Evolutionary conservation across 2,888 invertebrate species (phyloP), one percentile per base, ranked within the genome.

Genomic region (Vandiemenella viatica): DNA sequence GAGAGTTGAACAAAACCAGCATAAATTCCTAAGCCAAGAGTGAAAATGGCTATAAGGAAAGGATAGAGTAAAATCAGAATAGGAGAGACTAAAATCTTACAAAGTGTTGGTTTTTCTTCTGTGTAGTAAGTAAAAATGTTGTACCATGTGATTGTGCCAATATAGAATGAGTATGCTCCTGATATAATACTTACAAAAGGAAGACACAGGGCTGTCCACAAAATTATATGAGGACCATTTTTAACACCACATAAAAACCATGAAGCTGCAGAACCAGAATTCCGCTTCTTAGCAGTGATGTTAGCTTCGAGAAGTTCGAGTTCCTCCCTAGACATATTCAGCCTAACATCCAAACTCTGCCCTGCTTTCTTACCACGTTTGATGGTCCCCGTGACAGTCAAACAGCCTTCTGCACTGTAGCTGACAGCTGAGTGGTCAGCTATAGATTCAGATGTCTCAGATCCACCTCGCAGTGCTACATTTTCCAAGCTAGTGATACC

Each of bases 61-160:
- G 84, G 83, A 65, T 82, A 83, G 18, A 74, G 68, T 37, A 83
- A 62, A 58, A 84, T 75, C 10, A 83, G 69, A 45, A 83, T 58
- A 0, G 83, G 83, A 37, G 81, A 76, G 52, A 82, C 65, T 37
- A 78, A 65, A 10, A 80, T 65, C 60, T 76, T 76, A 59, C 77
- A 77, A 49, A 75, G 63, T 56, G 78, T 72, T 45, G 73, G 74
- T 56, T 74, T 73, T 58, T 80, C 77, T 59, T 83, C 82, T 49
- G 77, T 79, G 48, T 80, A 74, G 60, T 78, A 77, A 41, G 76
- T 73, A 60, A 82, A 80, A 54, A 83, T 72, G 58, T 83, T 84
- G 60, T 83, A 83, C 83, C 83, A 84, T 43, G 82, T 79, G 58
- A 81, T 65, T 1, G 83, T 82, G 17, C 83, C 83, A 53, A 80